Conservation (phyloP, 2,888 invertebrate genomes). For the Alviniconcha strummeri region DNA sequence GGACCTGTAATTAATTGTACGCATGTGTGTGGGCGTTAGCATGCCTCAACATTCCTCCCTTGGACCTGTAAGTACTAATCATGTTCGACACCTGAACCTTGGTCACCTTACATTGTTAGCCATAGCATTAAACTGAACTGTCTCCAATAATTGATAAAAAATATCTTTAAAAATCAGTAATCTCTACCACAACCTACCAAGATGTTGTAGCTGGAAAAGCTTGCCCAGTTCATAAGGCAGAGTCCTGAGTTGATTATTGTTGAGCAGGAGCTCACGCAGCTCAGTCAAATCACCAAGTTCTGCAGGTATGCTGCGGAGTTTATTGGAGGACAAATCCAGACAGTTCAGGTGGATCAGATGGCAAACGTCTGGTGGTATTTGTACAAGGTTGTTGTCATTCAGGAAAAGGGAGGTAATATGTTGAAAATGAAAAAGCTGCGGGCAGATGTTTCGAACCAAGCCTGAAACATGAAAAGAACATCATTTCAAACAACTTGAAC, state of each 20-base stretch:
- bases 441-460: constrained; percentile 94
- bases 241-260: constrained; percentile 94
- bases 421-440: constrained; percentile 90
- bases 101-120: too few relatives aligned
- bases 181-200: constrained; percentile 78
- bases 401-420: constrained; percentile 96
- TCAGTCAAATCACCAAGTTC: constrained; percentile 97
- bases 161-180: too few relatives aligned
- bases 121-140: too few relatives aligned
- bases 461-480: constrained; percentile 78
- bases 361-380: constrained; percentile 93
- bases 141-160: too few relatives aligned
- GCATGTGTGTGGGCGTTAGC: neutral
- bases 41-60: neutral
- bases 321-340: constrained; percentile 95
- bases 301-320: constrained; percentile 93
- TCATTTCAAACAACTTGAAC: neutral
- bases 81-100: too few relatives aligned
- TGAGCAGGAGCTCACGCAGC: constrained; percentile 94
- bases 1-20: neutral
- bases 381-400: constrained; percentile 94
- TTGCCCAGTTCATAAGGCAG: constrained; percentile 98
- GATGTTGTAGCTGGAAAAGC: constrained; percentile 94
- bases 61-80: too few relatives aligned
- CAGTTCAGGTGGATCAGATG: constrained; percentile 88